Conservation (phyloP, 2,113 vertebrate species). For the Eretmochelys imbricata region DNA sequence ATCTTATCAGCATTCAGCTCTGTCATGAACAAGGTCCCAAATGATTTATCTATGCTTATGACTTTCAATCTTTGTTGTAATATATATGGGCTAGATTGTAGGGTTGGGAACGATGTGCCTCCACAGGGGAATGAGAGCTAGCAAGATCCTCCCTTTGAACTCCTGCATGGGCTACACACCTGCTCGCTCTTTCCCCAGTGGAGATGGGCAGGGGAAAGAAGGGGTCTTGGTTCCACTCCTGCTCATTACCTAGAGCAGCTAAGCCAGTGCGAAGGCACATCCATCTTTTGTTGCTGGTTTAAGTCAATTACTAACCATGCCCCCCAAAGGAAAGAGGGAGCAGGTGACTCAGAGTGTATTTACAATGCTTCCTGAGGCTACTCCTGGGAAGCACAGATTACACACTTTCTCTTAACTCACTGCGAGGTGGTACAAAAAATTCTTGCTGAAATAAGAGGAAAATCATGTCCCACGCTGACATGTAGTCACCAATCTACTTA, state of each 20-base stretch:
- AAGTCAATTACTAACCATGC: conserved; percentile 37
- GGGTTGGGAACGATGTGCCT: background rate
- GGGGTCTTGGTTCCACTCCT: background rate
- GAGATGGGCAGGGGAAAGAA: background rate
- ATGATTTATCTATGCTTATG: background rate
- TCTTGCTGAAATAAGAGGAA: background rate
- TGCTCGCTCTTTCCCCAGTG: no score
- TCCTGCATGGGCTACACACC: background rate
- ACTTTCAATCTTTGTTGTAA: background rate
- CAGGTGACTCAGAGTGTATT: background rate
- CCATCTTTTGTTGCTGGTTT: background rate
- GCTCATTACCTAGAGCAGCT: background rate
- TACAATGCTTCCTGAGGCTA: background rate
- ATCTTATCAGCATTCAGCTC: background rate
- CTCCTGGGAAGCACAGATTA: background rate
- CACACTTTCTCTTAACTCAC: background rate
- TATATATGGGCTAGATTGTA: background rate
- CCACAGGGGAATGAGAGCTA: background rate
- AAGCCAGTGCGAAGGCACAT: background rate
- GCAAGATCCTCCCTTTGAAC: background rate
- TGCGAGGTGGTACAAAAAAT: accelerated
- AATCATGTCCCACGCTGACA: accelerated
- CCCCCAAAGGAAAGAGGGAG: background rate
- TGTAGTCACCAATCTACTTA: background rate
- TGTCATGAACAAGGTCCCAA: background rate